phyloP scores from a whole-genome alignment of 1,140 invertebrate genomes.

The Drosophila busckii region DNA sequence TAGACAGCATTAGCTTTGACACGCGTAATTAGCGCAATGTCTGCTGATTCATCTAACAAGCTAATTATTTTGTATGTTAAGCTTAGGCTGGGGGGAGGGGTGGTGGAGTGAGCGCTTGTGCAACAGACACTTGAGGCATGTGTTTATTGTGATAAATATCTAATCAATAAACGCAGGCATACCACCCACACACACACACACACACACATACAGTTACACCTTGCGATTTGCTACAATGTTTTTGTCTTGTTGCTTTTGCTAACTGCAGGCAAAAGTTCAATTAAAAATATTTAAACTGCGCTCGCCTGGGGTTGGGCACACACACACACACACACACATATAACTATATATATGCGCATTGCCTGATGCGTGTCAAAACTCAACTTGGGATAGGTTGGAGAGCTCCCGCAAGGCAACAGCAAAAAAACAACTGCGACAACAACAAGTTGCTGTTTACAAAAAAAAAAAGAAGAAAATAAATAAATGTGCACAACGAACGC shows the following conservation, averaged over 20 bases:
- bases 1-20: too few species aligned
- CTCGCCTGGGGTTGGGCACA: slow-evolving; percentile 17
- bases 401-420: slow-evolving; percentile 62
- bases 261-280: slow-evolving; percentile 64
- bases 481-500: slow-evolving; percentile 36
- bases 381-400: slow-evolving; percentile 73
- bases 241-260: slow-evolving; percentile 9
- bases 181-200: slow-evolving; percentile 4
- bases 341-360: too few species aligned
- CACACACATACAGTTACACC: neutral
- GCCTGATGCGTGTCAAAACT: slow-evolving; percentile 63
- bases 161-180: slow-evolving; percentile 66
- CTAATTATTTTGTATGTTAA: slow-evolving; percentile 44
- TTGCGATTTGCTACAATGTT: slow-evolving; percentile 36
- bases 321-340: slow-evolving; percentile 21
- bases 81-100: neutral
- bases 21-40: slow-evolving; percentile 21
- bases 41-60: slow-evolving; percentile 24
- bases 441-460: slow-evolving; percentile 26
- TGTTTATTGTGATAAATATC: slow-evolving; percentile 50
- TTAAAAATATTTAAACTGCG: slow-evolving; percentile 71
- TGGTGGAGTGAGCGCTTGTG: neutral
- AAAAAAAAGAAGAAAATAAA: slow-evolving; percentile 10
- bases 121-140: slow-evolving; percentile 19
- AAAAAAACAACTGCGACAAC: slow-evolving; percentile 25